Base-by-base conservation (phyloP, 2,888 invertebrate species). In the Ischnus inquisitorius region DNA sequence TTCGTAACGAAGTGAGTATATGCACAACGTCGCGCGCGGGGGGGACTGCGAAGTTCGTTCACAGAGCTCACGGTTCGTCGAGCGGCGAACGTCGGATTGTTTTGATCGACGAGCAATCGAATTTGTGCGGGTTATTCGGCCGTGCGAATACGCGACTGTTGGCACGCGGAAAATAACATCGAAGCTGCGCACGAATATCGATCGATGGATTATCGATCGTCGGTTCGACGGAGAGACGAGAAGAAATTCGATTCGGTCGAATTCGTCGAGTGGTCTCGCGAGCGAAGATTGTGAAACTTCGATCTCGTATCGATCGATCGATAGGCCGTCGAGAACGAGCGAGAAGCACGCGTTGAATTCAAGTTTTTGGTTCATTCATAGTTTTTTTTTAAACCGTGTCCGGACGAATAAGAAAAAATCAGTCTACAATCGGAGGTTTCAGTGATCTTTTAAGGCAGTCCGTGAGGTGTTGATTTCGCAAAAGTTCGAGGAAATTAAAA, bases 41-140 rank as follows among this genome's bases (percentile, higher is more conserved):
- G 34, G 34, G 34, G 34, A 8, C 34, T 6, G 34, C 34, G 34
- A 34, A 34, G 34, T 34, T 34, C 34, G 34, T 34, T 34, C 8
- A 34, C 25, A 46, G 19, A n/a, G n/a, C n/a, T 67, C 43, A 14
- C 43, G 54, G 39, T 71, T 71, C 71, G 14, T 71, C 39, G 12
- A 28, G 28, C 16, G 2, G 2, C 39, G 62, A 34, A 28, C 3
- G 28, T 19, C 10, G 16, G 41, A 60, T 25, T 25, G 16, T 39
- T 34, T 22, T 54, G 19, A 60, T 57, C 57, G 41, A 57, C 43
- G 14, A 22, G 43, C 60, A 43, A 72, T 60, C 19, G 54, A 54
- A 69, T 67, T 28, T 60, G 25, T 41, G 28, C 22, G 51, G 34
- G 5, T 4, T 6, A 34, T 34, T 54, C 22, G 34, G 8, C 19